Base-by-base conservation (phyloP, 1,140 invertebrate species). In the Maniola jurtina region DNA sequence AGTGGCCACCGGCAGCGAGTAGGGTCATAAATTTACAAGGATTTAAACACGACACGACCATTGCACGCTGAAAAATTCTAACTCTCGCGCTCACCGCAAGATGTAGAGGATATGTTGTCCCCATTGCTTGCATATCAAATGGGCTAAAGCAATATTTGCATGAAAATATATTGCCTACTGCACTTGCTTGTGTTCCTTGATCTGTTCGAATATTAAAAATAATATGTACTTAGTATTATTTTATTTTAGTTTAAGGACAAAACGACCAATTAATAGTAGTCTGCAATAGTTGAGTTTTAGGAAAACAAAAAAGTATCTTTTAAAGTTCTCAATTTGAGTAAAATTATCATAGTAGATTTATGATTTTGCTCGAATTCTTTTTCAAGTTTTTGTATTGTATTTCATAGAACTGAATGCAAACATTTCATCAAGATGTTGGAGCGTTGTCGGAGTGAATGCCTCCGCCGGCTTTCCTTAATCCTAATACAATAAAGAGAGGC, bases 1-100 rank as follows among this genome's bases (percentile, higher is more conserved):
- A 84, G 72, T 83, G 73, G 80, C 71, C 77, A 79, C 64, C 77
- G 79, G 77, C 75, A 80, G 78, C 72, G 66, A 68, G 60, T 57
- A 58, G 67, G 74, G 79, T 79, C 75, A 87, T 88, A 89, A 89
- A 88, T 89, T 87, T 88, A 70, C 77, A 77, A 81, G 85, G 85
- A 89, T 89, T 80, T 75, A 70, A 69, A 72, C 70, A 76, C 75
- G 82, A 89, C 87, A 81, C 70, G 72, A 76, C 71, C 75, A 83
- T 74, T 78, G 80, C 78, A 77, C 74, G 77, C 71, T 81, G 81
- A 88, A 86, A 87, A 87, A 84, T 89, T 82, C 73, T 75, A 75
- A 66, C 67, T 71, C 61, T 66, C 75, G 67, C 73, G 73, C 69
- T 77, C 69, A 68, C 74, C 66, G 66, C 68, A 67, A 72, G 70